phyloP scores from a whole-genome alignment of 2,797 vertebrate species.

The Tympanoctomys barrerae region DNA sequence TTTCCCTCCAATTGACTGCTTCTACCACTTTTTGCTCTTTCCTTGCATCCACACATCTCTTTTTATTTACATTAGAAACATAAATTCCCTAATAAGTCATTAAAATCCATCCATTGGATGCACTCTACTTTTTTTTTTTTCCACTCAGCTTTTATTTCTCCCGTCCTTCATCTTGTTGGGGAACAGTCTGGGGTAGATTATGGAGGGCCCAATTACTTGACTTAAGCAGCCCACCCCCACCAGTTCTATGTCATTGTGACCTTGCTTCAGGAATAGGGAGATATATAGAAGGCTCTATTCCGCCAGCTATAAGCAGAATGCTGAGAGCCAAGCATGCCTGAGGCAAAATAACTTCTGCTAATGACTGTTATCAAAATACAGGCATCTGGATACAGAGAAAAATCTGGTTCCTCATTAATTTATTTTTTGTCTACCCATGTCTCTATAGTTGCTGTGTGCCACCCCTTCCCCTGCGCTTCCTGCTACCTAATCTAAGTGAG shows the following conservation, averaged over 20 bases:
- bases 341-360: not conserved
- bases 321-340: not conserved
- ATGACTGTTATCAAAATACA: not conserved
- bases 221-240: not conserved
- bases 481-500: not conserved
- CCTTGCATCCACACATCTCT: not conserved
- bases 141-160: not conserved
- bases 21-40: not conserved
- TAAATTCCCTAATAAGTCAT: not conserved
- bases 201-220: not conserved
- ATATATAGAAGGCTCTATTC: too few species aligned
- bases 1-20: not conserved
- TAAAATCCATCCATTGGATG: not conserved
- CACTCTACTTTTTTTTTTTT: too few species aligned
- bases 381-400: not conserved
- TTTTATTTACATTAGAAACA: not conserved
- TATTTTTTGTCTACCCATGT: not conserved
- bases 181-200: not conserved
- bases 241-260: not conserved
- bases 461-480: too few species aligned
- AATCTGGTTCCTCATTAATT: not conserved
- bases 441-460: not conserved
- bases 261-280: not conserved
- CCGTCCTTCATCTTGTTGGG: not conserved
- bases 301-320: not conserved